These are phyloP conservation scores for Sericinus montela DNA, from an alignment of 2,888 invertebrate species.

Conservation along the genomic window DNA sequence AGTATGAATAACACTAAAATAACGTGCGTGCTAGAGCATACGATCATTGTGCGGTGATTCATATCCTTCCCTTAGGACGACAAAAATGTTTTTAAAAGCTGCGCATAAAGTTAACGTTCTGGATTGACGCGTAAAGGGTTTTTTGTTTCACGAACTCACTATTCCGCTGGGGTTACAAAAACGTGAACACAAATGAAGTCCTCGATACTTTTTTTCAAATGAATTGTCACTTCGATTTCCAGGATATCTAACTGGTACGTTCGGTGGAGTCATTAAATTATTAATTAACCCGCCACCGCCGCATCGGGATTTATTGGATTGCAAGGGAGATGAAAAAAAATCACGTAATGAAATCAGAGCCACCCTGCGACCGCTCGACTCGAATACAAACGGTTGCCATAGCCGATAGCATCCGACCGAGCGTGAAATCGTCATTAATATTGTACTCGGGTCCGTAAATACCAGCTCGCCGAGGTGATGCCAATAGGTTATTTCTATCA, in stretches of 20 bases:
- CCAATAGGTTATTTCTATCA: constrained; percentile 15
- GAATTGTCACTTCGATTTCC: constrained; percentile 37
- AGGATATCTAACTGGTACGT: constrained; percentile 30
- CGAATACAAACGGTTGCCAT: constrained; percentile 51
- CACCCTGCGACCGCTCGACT: constrained; percentile 38
- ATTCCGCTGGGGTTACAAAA: constrained; percentile 16
- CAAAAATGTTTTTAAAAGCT: constrained; percentile 15
- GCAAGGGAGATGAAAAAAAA: constrained; percentile 58
- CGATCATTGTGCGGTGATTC: constrained; percentile 14
- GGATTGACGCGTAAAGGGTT: constrained; percentile 18
- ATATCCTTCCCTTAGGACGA: constrained; percentile 10
- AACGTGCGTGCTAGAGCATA: constrained; percentile 5
- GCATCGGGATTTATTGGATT: constrained; percentile 61
- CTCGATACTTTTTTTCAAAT: constrained; percentile 22
- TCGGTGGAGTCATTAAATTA: constrained; percentile 55
- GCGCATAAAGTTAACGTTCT: constrained; percentile 17
- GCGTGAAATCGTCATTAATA: constrained; percentile 70
- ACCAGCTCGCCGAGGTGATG: constrained; percentile 12
- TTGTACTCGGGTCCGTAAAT: constrained; percentile 36
- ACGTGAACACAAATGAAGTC: constrained; percentile 15
- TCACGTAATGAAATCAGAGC: constrained; percentile 66
- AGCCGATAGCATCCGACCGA: constrained; percentile 42
- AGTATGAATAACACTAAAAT: constrained; percentile 1
- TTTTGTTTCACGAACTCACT: constrained; percentile 12
- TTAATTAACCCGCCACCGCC: constrained; percentile 66